A percentile compares a stretch with the other conserved stretches of the same genome.
These are phyloP conservation scores for human (Homo sapiens) DNA, from an alignment of 2,113 vertebrate genomes.

Conservation along the genomic window GRCh38 chr18:64009501-64010000, in stretches of 20 bases:
- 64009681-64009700: too few relatives aligned
- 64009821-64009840: background rate
- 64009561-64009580: background rate
- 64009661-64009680: too few relatives aligned
- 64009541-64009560: background rate
- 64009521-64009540: background rate
- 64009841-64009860: background rate
- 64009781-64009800: too few relatives aligned
- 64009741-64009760: too few relatives aligned
- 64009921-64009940: background rate
- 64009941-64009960: background rate
- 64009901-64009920: background rate
- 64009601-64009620: background rate
- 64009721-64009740: too few relatives aligned
- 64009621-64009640: background rate
- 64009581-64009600: background rate
- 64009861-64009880: background rate
- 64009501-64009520: background rate
- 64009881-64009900: too few relatives aligned
- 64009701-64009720: too few relatives aligned
- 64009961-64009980: background rate
- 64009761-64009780: too few relatives aligned
- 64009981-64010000: background rate
- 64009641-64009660: background rate
- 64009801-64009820: background rate